Conservation (phyloP, 2,113 vertebrate species). For the Enhydra lutris region DNA sequence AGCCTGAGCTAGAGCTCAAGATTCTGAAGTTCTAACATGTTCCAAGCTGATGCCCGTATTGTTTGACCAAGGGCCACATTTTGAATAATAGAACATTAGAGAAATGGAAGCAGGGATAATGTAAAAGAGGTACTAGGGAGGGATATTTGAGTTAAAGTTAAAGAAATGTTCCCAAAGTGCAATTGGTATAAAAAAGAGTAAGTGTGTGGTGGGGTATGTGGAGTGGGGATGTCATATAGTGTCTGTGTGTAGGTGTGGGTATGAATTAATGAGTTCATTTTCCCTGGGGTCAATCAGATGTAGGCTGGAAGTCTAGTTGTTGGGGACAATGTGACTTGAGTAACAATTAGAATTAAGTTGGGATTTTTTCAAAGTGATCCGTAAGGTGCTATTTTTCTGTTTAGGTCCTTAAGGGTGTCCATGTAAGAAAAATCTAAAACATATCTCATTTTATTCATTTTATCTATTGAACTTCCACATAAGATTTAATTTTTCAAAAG, state of each 20-base stretch:
- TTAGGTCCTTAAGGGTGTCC: background rate
- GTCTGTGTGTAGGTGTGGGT: background rate
- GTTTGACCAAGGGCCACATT: background rate
- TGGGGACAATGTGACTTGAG: background rate
- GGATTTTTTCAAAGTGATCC: background rate
- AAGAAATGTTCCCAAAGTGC: background rate
- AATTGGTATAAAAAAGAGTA: background rate
- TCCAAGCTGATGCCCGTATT: background rate
- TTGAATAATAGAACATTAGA: background rate
- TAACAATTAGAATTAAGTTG: background rate
- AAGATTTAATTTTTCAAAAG: background rate
- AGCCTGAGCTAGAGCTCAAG: background rate
- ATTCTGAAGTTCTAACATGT: background rate
- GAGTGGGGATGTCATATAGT: background rate
- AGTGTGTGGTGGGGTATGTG: background rate
- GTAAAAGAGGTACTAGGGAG: background rate
- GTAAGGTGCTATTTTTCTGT: background rate
- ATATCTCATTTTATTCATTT: background rate
- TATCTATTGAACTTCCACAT: background rate
- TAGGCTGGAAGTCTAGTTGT: background rate
- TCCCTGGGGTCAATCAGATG: background rate
- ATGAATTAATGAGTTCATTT: background rate
- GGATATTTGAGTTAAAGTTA: background rate
- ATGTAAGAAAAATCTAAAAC: background rate
- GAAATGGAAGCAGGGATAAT: background rate